phyloP scores from a whole-genome alignment of 2,797 vertebrate species.

The Enteromius treurensis region DNA sequence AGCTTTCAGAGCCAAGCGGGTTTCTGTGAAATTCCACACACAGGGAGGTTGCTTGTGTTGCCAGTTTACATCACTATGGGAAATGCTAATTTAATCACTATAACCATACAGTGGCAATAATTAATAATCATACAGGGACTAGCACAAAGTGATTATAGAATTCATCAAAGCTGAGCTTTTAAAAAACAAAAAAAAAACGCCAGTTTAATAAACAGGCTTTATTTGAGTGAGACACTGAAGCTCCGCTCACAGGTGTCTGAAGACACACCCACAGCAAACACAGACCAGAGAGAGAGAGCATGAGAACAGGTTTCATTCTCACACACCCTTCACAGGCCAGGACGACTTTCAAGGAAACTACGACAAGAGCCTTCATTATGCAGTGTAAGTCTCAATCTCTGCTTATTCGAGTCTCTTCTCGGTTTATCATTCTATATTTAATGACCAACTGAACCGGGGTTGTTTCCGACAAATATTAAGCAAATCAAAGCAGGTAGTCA shows the following conservation, averaged over 20 bases:
- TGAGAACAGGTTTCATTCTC: constrained; percentile 44
- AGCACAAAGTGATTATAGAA: neutral
- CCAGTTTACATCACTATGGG: neutral
- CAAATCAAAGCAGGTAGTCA: neutral
- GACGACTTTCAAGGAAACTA: neutral
- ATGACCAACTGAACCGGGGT: neutral
- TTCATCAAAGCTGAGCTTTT: neutral
- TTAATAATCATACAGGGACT: neutral
- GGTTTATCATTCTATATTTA: neutral
- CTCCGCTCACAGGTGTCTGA: neutral
- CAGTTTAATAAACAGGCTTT: neutral
- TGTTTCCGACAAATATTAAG: neutral
- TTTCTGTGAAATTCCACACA: neutral
- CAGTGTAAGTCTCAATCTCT: constrained; percentile 53
- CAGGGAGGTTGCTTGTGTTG: too few relatives aligned
- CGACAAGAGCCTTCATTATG: constrained; percentile 26
- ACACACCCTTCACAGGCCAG: neutral
- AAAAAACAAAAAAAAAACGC: neutral
- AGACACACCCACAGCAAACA: constrained; percentile 26
- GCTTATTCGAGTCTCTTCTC: neutral
- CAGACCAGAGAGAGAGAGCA: constrained; percentile 2
- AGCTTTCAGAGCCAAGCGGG: neutral
- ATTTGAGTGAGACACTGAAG: neutral
- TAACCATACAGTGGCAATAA: neutral
- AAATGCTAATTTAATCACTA: neutral